Evolutionary conservation across 1,140 invertebrate genomes (phyloP).

Genomic region (Aricia agestis): DNA sequence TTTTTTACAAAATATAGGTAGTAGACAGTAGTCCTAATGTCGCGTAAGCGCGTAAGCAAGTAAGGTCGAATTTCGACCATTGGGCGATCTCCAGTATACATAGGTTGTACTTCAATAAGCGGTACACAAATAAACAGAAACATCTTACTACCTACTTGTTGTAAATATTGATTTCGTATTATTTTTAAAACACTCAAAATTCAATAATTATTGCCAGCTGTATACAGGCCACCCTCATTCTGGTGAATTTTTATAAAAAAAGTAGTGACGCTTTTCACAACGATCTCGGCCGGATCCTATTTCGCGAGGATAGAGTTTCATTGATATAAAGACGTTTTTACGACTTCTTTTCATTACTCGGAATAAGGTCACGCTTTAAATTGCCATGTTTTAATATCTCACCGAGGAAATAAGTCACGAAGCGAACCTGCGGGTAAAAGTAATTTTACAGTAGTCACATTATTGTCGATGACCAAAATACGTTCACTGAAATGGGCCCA

Average conservation of each 20-base stretch:
- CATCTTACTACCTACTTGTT: not conserved
- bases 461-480: too few species aligned
- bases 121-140: too few species aligned
- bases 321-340: constrained; percentile 49
- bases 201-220: constrained; percentile 8
- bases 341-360: constrained; percentile 48
- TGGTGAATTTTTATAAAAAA: constrained; percentile 10
- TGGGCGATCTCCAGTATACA: too few species aligned
- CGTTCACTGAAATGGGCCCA: not conserved
- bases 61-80: too few species aligned
- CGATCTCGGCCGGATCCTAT: constrained; percentile 47
- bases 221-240: constrained; percentile 5
- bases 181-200: not conserved
- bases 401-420: not conserved
- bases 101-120: too few species aligned
- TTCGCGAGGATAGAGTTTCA: constrained; percentile 63
- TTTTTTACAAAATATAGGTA: too few species aligned
- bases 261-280: constrained; percentile 14
- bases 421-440: not conserved
- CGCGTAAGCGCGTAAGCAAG: too few species aligned
- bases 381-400: not conserved
- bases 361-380: constrained; percentile 7
- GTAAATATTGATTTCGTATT: not conserved
- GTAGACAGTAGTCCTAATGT: too few species aligned
- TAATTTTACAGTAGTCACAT: not conserved